Conservation (phyloP, 2,797 vertebrate species). For the Falco peregrinus region DNA sequence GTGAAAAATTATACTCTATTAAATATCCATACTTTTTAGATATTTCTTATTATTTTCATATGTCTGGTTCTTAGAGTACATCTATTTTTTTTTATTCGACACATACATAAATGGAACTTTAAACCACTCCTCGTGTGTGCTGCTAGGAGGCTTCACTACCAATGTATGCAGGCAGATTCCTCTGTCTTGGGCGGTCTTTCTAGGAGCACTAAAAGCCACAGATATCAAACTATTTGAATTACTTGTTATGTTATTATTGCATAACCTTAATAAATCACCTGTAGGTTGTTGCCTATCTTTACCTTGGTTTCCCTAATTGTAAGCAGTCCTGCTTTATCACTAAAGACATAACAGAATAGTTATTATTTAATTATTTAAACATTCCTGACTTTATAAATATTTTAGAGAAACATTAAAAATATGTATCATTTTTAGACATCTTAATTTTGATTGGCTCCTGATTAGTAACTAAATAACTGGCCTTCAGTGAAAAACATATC, state of each 20-base stretch:
- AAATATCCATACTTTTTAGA: background rate
- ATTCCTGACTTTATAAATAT: background rate
- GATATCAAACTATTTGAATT: background rate
- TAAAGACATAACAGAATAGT: background rate
- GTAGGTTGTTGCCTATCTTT: background rate
- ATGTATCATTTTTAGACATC: background rate
- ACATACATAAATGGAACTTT: background rate
- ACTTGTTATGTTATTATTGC: background rate
- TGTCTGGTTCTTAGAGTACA: background rate
- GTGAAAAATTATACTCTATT: background rate
- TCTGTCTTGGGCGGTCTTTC: background rate
- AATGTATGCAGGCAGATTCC: background rate
- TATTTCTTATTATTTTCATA: background rate
- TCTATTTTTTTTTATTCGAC: background rate
- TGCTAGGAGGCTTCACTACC: background rate
- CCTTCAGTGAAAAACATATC: background rate
- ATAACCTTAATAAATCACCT: background rate
- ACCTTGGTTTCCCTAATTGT: background rate
- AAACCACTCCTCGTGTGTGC: rapidly evolving
- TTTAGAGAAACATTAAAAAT: background rate
- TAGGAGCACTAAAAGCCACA: background rate
- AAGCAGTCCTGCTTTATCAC: background rate
- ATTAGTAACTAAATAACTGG: background rate
- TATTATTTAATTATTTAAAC: background rate
- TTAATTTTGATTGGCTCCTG: background rate